Conservation (phyloP, 2,888 invertebrate species). For the Aquatica leii region DNA sequence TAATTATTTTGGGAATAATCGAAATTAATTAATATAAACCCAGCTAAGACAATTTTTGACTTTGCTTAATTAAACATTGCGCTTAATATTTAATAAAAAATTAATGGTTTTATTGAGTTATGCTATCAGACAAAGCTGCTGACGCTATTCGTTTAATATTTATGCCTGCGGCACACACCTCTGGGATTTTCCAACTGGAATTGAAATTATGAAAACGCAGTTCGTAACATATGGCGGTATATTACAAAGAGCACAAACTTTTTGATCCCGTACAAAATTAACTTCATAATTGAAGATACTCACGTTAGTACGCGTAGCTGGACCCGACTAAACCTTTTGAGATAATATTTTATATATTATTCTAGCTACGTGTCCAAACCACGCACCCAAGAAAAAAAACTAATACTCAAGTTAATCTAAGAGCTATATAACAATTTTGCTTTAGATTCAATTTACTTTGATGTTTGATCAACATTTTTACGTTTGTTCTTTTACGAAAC, state of each 20-base stretch:
- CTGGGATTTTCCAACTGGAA: slow-evolving; percentile 40
- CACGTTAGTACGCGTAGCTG: slow-evolving; percentile 18
- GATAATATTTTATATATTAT: slow-evolving; percentile 22
- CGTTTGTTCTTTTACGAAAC: background rate
- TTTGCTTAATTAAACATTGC: too few relatives aligned
- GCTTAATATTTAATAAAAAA: slow-evolving; percentile 30
- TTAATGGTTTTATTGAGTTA: slow-evolving; percentile 35
- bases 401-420: background rate
- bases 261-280: slow-evolving; percentile 39
- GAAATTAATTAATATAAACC: too few relatives aligned
- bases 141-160: slow-evolving; percentile 49
- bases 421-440: background rate
- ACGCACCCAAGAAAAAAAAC: background rate
- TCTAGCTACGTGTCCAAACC: slow-evolving; percentile 15
- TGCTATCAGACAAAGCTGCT: slow-evolving; percentile 36
- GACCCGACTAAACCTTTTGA: slow-evolving; percentile 18
- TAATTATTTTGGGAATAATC: too few relatives aligned
- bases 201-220: slow-evolving; percentile 44
- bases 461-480: background rate
- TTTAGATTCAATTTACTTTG: background rate
- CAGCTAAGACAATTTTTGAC: too few relatives aligned
- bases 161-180: slow-evolving; percentile 44
- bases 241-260: slow-evolving; percentile 36
- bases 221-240: slow-evolving; percentile 35
- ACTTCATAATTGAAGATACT: slow-evolving; percentile 38